Percentiles rank a stretch among this genome's conserved stretches.
phyloP scores from a whole-genome alignment of 2,113 vertebrate genomes.

The Ramphastos sulfuratus region DNA sequence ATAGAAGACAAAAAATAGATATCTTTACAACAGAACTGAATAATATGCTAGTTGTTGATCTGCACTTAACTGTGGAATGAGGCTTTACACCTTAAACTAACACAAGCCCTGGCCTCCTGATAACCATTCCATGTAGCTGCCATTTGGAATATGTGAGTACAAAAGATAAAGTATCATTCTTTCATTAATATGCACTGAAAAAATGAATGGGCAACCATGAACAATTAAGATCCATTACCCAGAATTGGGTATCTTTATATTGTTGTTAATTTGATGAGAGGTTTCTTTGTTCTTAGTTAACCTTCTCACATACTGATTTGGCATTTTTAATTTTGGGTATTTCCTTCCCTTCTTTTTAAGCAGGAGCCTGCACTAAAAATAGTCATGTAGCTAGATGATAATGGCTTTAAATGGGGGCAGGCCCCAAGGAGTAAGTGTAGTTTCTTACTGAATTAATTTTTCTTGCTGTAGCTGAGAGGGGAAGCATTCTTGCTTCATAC shows the following conservation, averaged over 20 bases:
- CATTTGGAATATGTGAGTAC: not conserved
- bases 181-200: not conserved
- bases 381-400: not conserved
- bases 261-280: not conserved
- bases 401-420: not conserved
- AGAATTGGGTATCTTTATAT: not conserved
- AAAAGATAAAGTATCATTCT: not conserved
- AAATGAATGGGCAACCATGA: not conserved
- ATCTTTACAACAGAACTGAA: not conserved
- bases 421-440: not conserved
- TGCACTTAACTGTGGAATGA: not conserved
- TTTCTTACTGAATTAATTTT: not conserved
- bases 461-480: not conserved
- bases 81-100: not conserved
- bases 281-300: not conserved
- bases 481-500: not conserved
- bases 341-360: not conserved
- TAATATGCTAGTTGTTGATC: not conserved
- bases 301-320: not conserved
- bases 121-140: not conserved
- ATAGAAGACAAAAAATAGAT: not conserved
- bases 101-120: not conserved
- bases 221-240: not conserved
- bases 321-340: not conserved
- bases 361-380: not conserved